Base-by-base conservation (phyloP, 2,888 invertebrate genomes). In the Volucella inflata region DNA sequence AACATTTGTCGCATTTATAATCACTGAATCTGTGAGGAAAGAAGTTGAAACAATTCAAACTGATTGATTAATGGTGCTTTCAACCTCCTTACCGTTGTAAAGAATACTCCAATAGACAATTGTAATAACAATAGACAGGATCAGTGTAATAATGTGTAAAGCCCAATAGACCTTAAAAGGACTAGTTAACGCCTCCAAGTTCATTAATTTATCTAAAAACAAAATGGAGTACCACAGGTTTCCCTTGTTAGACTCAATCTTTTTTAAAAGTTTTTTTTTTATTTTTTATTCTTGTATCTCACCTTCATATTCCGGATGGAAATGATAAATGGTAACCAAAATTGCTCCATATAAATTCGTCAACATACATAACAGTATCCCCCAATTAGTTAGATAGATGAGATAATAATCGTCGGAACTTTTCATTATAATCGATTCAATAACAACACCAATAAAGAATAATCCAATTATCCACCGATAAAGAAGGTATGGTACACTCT, bases 71-170 rank as follows among this genome's bases (percentile, higher is more conserved):
- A 16, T 36, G 2, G 4, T 0, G 2, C 11, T 2, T 12, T 0
- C 6, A 11, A 46, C 38, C 53, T 8, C 82, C 57, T 70, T 87
- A 91, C 91, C 89, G 80, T 90, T 88, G 59, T 91, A 91, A 0
- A 92, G 87, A 38, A 92, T 79, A 30, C 93, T 91, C 97, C 97
- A 97, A 90, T 96, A 97, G 60, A 95, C 93, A 14, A 95, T 93
- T 0, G 96, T 95, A 87, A 97, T 95, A 68, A 95, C 95, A 87
- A 96, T 93, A 1, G 96, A 95, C 40, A 90, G 53, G 36, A 95
- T 93, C 87, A 95, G 94, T 0, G 95, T 94, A 36, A 95, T 94
- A 50, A 94, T 94, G 89, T 96, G 95, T 59, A 95, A 90, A 40
- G 94, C 93, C 96, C 96, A 96, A 90, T 96, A 97, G 11, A 93